Conservation (phyloP, 2,797 vertebrate genomes). For the Enteromius radiatus region DNA sequence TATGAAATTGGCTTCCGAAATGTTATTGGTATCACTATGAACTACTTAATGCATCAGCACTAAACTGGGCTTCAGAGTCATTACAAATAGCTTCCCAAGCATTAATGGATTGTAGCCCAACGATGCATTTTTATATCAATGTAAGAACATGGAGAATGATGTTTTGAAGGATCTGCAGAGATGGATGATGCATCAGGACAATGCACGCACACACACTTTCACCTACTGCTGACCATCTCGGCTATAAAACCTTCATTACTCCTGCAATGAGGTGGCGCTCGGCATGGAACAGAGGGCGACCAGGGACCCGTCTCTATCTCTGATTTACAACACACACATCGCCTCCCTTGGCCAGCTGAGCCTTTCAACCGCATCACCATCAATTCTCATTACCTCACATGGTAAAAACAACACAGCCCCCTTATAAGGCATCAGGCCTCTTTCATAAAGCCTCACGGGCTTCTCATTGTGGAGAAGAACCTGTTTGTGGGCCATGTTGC, state of each 20-base stretch:
- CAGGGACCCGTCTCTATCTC: conserved; percentile 10
- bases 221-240: conserved; percentile 1
- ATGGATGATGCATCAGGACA: neutral
- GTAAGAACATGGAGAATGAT: conserved; percentile 6
- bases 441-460: neutral
- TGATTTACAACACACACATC: conserved; percentile 23
- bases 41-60: neutral
- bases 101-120: neutral
- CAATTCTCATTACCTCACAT: conserved; percentile 37
- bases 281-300: neutral
- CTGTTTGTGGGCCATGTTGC: neutral
- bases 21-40: neutral
- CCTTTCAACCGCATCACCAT: conserved; percentile 29
- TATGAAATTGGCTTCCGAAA: neutral
- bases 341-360: conserved; percentile 32
- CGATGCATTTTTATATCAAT: neutral
- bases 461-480: conserved; percentile 10
- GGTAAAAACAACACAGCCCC: conserved; percentile 27
- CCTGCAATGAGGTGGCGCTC: conserved; percentile 30
- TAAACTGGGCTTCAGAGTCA: neutral
- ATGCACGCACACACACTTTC: neutral
- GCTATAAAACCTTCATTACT: conserved; percentile 38
- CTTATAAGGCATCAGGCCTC: neutral
- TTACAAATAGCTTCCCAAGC: neutral
- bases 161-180: conserved; percentile 23